Evolutionary conservation across 2,113 vertebrate genomes (phyloP).

Genomic region (Tetraodon nigroviridis): DNA sequence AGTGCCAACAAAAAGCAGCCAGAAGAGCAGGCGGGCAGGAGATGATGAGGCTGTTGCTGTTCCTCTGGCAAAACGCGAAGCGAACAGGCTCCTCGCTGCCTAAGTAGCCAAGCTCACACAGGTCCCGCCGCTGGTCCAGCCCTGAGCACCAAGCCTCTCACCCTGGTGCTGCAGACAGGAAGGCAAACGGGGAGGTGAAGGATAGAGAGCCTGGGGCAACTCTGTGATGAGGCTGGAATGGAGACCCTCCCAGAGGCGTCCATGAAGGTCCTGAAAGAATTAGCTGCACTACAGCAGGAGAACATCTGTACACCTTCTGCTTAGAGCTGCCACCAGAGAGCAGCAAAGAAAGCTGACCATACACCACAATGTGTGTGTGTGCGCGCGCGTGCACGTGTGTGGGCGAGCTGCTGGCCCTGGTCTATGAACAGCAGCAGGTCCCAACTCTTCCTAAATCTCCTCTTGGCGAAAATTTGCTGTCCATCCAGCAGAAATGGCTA

Average conservation of each 20-base stretch:
- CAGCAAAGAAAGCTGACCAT: slow-evolving; percentile 3
- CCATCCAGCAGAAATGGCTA: slow-evolving; percentile 57
- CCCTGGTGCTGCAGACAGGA: too few relatives aligned
- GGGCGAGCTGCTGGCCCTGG: slow-evolving; percentile 70
- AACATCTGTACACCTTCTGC: slow-evolving; percentile 31
- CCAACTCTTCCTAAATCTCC: background rate
- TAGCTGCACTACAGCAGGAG: slow-evolving; percentile 31
- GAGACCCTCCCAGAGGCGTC: background rate
- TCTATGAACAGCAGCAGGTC: slow-evolving; percentile 72
- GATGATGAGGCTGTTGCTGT: slow-evolving; percentile 9
- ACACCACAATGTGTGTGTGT: too few relatives aligned
- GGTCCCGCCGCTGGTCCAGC: background rate
- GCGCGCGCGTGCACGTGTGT: slow-evolving; percentile 35
- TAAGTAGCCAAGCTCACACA: slow-evolving; percentile 22
- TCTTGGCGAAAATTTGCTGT: slow-evolving; percentile 27
- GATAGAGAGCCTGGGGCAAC: background rate
- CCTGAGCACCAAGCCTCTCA: too few relatives aligned
- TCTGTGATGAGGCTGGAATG: background rate
- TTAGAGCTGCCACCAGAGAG: slow-evolving; percentile 30
- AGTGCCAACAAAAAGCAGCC: slow-evolving; percentile 23
- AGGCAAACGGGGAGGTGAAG: background rate
- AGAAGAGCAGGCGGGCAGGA: too few relatives aligned
- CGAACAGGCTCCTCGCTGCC: slow-evolving; percentile 2
- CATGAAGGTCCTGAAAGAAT: slow-evolving; percentile 66
- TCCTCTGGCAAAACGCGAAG: slow-evolving; percentile 12